Percentiles rank a stretch among this genome's conserved stretches.
Conservation (phyloP, 2,888 invertebrate species). For the Tenthredo scrophulariae region DNA sequence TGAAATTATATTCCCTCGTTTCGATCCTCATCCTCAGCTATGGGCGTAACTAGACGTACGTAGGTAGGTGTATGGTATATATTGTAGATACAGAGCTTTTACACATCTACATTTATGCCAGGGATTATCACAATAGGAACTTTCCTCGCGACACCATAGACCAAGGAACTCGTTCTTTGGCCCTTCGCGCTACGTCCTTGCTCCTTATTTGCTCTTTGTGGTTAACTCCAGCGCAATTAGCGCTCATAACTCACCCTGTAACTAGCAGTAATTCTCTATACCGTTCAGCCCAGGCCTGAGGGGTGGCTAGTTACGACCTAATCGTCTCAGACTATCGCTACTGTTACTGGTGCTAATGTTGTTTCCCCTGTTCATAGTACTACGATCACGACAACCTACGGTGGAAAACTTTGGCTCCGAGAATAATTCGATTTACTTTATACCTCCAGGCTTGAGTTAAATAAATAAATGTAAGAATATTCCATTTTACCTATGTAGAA, state of each 20-base stretch:
- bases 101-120: background rate
- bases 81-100: background rate
- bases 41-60: background rate
- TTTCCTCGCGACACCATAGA: slow-evolving; percentile 15
- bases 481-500: slow-evolving; percentile 70
- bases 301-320: slow-evolving; percentile 35
- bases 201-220: slow-evolving; percentile 51
- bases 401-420: slow-evolving; percentile 11
- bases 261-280: slow-evolving; percentile 50
- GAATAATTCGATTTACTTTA: background rate
- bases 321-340: slow-evolving; percentile 2
- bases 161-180: slow-evolving; percentile 39
- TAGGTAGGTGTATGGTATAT: background rate
- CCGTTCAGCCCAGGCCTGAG: background rate
- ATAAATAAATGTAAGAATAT: background rate
- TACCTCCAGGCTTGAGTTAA: background rate
- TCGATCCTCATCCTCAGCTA: background rate
- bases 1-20: background rate
- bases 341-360: background rate
- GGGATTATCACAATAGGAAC: slow-evolving; percentile 17
- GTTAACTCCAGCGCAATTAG: slow-evolving; percentile 66
- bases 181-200: slow-evolving; percentile 40
- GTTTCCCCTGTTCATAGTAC: background rate
- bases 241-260: slow-evolving; percentile 66
- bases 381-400: background rate